These are phyloP conservation scores for Hycleus cichorii DNA, from an alignment of 1,140 invertebrate species.

Conservation along the genomic window DNA sequence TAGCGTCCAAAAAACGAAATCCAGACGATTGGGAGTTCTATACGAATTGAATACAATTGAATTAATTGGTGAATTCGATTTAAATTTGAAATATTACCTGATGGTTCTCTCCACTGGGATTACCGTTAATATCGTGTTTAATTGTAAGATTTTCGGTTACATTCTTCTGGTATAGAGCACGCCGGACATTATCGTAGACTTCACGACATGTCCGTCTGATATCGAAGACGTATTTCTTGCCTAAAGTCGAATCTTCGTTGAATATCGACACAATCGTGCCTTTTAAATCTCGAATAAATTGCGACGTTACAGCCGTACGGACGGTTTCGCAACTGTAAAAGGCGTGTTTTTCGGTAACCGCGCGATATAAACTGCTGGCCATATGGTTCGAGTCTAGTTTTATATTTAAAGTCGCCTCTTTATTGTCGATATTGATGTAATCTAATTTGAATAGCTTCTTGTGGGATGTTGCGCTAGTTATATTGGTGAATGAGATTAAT, in stretches of 20 bases:
- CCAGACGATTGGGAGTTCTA: constrained; percentile 51
- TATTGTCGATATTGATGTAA: constrained; percentile 62
- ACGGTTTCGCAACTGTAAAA: constrained; percentile 90
- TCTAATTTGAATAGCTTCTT: constrained; percentile 66
- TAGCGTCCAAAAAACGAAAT: constrained; percentile 53
- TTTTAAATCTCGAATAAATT: constrained; percentile 83
- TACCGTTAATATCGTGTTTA: background rate
- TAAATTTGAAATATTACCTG: background rate
- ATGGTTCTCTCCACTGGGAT: background rate
- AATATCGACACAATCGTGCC: constrained; percentile 87
- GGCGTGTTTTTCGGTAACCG: constrained; percentile 85
- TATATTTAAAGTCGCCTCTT: constrained; percentile 62
- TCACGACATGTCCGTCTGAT: constrained; percentile 78
- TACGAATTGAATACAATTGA: constrained; percentile 32
- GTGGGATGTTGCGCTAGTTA: constrained; percentile 70
- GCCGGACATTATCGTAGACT: constrained; percentile 76
- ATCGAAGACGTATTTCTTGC: constrained; percentile 84
- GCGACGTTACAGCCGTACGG: constrained; percentile 74
- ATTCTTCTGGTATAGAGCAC: constrained; percentile 53
- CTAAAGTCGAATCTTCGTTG: constrained; percentile 78
- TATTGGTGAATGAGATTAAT: constrained; percentile 70
- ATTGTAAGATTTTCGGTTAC: background rate
- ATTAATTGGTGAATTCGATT: background rate
- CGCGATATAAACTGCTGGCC: constrained; percentile 73
- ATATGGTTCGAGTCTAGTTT: constrained; percentile 71